These are phyloP conservation scores for Drosophila tani DNA, from an alignment of 1,140 invertebrate genomes.

Conservation along the genomic window DNA sequence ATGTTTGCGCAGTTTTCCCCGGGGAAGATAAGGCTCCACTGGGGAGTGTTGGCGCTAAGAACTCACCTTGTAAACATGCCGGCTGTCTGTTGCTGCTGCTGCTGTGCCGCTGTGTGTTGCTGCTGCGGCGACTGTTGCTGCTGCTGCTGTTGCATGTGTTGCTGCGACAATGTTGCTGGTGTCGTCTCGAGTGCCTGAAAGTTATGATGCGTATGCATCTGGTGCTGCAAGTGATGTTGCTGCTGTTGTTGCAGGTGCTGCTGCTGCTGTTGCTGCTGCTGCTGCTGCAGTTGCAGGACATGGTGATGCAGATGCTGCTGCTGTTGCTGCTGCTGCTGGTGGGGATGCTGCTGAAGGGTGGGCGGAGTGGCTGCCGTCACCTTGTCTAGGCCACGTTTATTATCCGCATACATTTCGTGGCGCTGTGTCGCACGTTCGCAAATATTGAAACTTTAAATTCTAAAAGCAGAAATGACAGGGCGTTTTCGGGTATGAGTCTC, in stretches of 20 bases:
- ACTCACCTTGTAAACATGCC: constrained; percentile 84
- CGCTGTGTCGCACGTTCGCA: constrained; percentile 61
- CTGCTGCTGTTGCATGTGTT: constrained; percentile 34
- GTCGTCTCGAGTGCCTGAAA: constrained; percentile 64
- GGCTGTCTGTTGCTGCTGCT: constrained; percentile 64
- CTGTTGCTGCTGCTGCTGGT: constrained; percentile 55
- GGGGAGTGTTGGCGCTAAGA: constrained; percentile 70
- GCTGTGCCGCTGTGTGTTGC: constrained; percentile 40
- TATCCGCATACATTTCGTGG: constrained; percentile 76
- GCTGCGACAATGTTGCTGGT: constrained; percentile 60
- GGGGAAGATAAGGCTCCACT: constrained; percentile 29
- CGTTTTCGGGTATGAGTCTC: constrained; percentile 16
- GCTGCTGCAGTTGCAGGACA: constrained; percentile 67
- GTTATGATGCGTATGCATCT: constrained; percentile 79
- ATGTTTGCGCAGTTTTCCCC: constrained; percentile 58
- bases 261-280: constrained; percentile 61
- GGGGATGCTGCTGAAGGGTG: constrained; percentile 56
- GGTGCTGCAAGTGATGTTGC: constrained; percentile 75
- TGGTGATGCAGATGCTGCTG: constrained; percentile 68
- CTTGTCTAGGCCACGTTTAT: constrained; percentile 79
- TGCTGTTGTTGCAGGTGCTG: constrained; percentile 65
- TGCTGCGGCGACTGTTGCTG: constrained; percentile 63
- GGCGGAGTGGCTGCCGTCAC: constrained; percentile 62
- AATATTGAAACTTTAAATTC: constrained; percentile 69
- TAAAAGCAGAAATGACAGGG: constrained; percentile 67